Evolutionary conservation across 2,888 invertebrate genomes (phyloP), one percentile per base, ranked within the genome.

Genomic region (Gymnoscelis rufifasciata): DNA sequence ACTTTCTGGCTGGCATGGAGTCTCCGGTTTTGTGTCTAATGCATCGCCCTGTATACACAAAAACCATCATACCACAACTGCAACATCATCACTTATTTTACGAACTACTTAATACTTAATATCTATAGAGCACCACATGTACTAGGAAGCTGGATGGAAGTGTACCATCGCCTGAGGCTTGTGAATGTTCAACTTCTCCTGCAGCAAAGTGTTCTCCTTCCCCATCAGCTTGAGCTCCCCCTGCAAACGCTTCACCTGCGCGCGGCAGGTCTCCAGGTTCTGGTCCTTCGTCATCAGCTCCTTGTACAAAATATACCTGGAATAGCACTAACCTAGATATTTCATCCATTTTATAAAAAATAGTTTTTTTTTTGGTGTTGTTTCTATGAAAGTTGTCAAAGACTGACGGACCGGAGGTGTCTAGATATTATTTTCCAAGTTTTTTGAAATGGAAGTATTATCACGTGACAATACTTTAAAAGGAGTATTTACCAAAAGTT

Each of bases 271-370:
- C 62, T 92, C 92, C 54, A 92, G 76, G 10, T 90, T 89, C 57
- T 90, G 90, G 57, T 93, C 92, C 59, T 92, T 92, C 28, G 89
- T 89, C 71, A 92, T 82, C 49, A 92, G 64, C 60, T 92, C 91
- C 62, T 91, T 90, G 64, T 92, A 92, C 53, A 92, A 74, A 57
- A 91, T 86, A 61, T 91, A 92, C 66, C 92, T 92, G 71, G 13
- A 74, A 73, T 26, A 52, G 8, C 43, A 64, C 72, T 46, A 52
- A 83, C 82, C 80, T 75, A 56, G 41, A 5, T 19, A 19, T 53
- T 63, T 54, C 64, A 62, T 64, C 56, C 75, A 79, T 78, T 44
- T 51, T 54, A 47, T 50, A 45, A 38, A 36, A 51, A 3, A 10
- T 59, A 42, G 38, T 37, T 39, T 6, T 47, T 48, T 49, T 11